Evolutionary conservation across 2,888 invertebrate species (phyloP), one percentile per base, ranked within the genome.

Genomic region (Zootermopsis nevadensis): DNA sequence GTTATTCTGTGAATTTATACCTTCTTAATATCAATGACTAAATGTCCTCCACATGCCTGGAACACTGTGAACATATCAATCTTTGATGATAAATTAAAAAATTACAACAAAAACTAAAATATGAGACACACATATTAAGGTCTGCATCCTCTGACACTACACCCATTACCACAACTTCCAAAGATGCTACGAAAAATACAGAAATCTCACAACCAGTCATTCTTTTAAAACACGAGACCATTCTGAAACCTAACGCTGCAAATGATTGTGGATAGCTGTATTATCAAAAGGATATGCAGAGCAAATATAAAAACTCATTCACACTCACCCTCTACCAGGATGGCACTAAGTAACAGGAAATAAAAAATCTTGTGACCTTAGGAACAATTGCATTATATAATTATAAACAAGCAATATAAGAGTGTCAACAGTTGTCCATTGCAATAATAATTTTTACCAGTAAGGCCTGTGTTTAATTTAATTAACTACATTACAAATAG

Each of bases 341-440:
- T 35, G n/a, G 66, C 35, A 66, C 79, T 33, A 55, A 22, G n/a
- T 66, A 79, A 79, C 79, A 79, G 22, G 35, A 79, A 60, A 79
- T 79, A 79, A 79, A 79, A 79, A 60, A 79, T 79, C 79, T 79
- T 79, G 79, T 79, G 79, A 79, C 79, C 79, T 79, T 79, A 79
- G 79, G 79, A 79, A 79, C 79, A 79, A 60, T 53, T 79, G 66
- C 79, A 35, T 79, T 79, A 79, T 79, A 79, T 79, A 79, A 74
- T 74, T 74, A 74, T 74, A 77, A 66, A 79, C 79, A 79, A 79
- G 79, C 79, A 66, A 79, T 79, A 60, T 79, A 79, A 79, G 35
- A 35, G 79, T 38, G n/a, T n/a, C n/a, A 79, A 79, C 48, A 79
- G 66, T 31, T 38, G 79, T 12, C 66, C 60, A 66, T 48, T 53